Conservation (phyloP, 2,888 invertebrate genomes). For the Eristalis pertinax region DNA sequence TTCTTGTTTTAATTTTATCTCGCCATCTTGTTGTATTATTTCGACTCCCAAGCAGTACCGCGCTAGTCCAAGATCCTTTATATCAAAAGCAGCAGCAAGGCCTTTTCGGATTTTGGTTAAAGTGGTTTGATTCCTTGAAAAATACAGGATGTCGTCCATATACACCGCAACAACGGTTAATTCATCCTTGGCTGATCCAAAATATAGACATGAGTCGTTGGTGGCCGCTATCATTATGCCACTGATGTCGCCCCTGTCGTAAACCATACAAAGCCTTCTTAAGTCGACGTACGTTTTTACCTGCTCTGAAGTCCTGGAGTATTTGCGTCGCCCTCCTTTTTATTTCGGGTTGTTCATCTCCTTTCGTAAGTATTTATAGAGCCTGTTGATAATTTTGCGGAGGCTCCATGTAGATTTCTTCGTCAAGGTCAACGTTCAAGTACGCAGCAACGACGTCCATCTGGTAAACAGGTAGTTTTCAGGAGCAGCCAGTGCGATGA, state of each 20-base stretch:
- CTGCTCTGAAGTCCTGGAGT: too few relatives aligned
- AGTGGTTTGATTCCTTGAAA: too few relatives aligned
- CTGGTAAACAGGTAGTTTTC: constrained; percentile 23
- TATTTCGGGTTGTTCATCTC: not conserved
- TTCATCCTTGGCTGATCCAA: too few relatives aligned
- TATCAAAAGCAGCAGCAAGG: too few relatives aligned
- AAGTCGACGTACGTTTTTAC: too few relatives aligned
- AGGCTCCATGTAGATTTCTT: constrained; percentile 57
- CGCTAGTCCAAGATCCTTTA: too few relatives aligned
- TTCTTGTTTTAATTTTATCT: constrained; percentile 23
- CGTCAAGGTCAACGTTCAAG: too few relatives aligned
- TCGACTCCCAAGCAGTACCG: not conserved
- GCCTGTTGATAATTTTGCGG: constrained; percentile 35
- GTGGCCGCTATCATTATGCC: constrained; percentile 19
- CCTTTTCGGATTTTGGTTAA: too few relatives aligned
- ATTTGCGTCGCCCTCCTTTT: constrained; percentile 6
- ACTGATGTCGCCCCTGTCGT: constrained; percentile 25
- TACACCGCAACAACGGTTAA: too few relatives aligned
- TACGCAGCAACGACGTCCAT: constrained; percentile 30
- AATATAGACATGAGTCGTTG: not conserved
- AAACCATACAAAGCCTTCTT: constrained; percentile 31
- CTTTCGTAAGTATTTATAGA: constrained; percentile 17
- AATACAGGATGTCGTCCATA: too few relatives aligned
- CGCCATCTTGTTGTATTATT: constrained; percentile 23
- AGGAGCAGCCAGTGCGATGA: constrained; percentile 1